Percentiles rank a stretch among this genome's conserved stretches.
phyloP scores from a whole-genome alignment of 2,797 vertebrate species.

The Falco columbarius region DNA sequence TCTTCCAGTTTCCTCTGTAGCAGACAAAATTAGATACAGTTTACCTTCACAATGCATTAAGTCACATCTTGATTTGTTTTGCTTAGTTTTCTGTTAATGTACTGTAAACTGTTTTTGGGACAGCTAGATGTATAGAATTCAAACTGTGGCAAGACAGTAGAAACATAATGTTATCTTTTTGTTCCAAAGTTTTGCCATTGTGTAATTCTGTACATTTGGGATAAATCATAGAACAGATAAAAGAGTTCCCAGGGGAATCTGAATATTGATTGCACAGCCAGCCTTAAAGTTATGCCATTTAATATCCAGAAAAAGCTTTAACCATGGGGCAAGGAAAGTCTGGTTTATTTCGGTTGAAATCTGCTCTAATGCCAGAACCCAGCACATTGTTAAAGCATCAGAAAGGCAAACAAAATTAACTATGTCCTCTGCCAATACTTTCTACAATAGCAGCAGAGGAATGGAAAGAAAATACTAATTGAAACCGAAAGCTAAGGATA shows the following conservation, averaged over 20 bases:
- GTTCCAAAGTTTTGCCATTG: not conserved
- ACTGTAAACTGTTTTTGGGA: not conserved
- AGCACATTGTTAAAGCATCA: not conserved
- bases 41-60: not conserved
- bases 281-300: not conserved
- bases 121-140: not conserved
- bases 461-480: not conserved
- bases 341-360: not conserved
- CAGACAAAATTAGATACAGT: not conserved
- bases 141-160: not conserved
- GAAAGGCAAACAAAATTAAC: not conserved
- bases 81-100: not conserved
- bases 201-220: not conserved
- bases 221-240: not conserved
- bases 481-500: not conserved
- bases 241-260: not conserved
- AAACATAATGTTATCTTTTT: not conserved
- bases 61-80: not conserved
- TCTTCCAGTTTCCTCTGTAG: not conserved
- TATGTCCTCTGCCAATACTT: not conserved
- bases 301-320: not conserved
- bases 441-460: not conserved
- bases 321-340: not conserved
- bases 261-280: not conserved
- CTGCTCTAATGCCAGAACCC: not conserved